These are phyloP conservation scores for Dicycla oo DNA, from an alignment of 2,888 invertebrate species.

Conservation along the genomic window DNA sequence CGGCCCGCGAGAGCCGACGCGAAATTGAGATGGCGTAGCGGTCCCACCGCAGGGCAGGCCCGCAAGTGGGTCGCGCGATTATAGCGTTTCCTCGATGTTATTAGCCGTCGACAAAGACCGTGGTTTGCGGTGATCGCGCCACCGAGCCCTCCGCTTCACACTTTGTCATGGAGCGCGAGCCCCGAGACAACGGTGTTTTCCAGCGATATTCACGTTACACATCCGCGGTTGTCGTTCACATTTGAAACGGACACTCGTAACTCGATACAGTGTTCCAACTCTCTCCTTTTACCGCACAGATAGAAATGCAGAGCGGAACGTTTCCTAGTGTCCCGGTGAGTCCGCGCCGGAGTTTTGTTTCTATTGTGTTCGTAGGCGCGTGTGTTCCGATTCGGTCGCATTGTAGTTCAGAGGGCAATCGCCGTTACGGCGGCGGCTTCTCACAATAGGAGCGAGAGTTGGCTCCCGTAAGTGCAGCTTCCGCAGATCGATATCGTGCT, in stretches of 20 bases:
- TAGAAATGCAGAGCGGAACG: conserved; percentile 88
- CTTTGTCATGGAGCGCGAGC: conserved; percentile 63
- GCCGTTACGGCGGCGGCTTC: conserved; percentile 78
- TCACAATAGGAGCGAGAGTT: conserved; percentile 87
- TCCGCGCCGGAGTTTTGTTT: conserved; percentile 74
- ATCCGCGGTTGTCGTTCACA: conserved; percentile 83
- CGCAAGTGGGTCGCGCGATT: conserved; percentile 80
- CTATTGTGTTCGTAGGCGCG: conserved; percentile 76
- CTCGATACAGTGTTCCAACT: conserved; percentile 81
- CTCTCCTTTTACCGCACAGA: conserved; percentile 84
- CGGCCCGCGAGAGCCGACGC: conserved; percentile 67
- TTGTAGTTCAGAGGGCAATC: conserved; percentile 84
- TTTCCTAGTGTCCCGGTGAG: conserved; percentile 81
- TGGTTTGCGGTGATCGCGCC: conserved; percentile 76
- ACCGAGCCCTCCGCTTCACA: conserved; percentile 69
- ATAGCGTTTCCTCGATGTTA: conserved; percentile 81
- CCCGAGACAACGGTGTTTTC: conserved; percentile 68
- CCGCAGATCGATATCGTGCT: conserved; percentile 82
- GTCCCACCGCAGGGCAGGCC: conserved; percentile 78
- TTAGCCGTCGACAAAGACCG: conserved; percentile 78
- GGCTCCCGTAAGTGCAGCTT: conserved; percentile 77
- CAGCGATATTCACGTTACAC: conserved; percentile 82
- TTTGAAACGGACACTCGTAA: conserved; percentile 84
- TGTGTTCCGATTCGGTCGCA: conserved; percentile 74
- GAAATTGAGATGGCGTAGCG: conserved; percentile 78